These are phyloP conservation scores for Stramonita haemastoma DNA, from an alignment of 2,888 invertebrate genomes.

Conservation along the genomic window DNA sequence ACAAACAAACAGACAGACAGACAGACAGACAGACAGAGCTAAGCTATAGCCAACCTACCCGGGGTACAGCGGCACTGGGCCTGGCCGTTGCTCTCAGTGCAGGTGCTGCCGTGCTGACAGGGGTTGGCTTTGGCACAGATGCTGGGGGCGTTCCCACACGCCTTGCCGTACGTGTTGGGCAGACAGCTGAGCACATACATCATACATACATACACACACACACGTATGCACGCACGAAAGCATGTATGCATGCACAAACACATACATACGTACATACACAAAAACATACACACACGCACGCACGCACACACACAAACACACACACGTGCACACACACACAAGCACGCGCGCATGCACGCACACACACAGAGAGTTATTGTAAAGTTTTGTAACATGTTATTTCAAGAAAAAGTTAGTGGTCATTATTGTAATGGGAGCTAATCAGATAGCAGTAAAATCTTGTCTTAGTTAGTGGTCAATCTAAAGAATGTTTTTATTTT, in stretches of 20 bases:
- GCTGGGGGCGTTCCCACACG: conserved; percentile 93
- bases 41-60: conserved; percentile 21
- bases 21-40: not conserved
- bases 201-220: not conserved
- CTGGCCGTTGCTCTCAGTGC: conserved; percentile 74
- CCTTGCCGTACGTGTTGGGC: conserved; percentile 80
- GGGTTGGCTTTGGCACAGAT: conserved; percentile 87
- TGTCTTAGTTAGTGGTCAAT: too few species aligned
- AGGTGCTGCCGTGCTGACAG: conserved; percentile 94
- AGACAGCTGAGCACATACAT: conserved; percentile 54
- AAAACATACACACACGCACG: not conserved
- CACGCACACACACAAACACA: not conserved
- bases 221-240: too few species aligned
- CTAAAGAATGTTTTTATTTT: too few species aligned
- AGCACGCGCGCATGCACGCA: too few species aligned
- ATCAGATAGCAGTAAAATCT: too few species aligned
- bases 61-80: conserved; percentile 55
- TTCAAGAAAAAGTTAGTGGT: too few species aligned
- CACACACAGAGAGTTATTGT: too few species aligned
- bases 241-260: not conserved
- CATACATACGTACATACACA: not conserved
- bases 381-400: too few species aligned
- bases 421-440: too few species aligned
- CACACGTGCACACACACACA: too few species aligned
- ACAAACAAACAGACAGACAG: not conserved